These are phyloP conservation scores for Periplaneta americana DNA, from an alignment of 1,140 invertebrate species.

Conservation along the genomic window DNA sequence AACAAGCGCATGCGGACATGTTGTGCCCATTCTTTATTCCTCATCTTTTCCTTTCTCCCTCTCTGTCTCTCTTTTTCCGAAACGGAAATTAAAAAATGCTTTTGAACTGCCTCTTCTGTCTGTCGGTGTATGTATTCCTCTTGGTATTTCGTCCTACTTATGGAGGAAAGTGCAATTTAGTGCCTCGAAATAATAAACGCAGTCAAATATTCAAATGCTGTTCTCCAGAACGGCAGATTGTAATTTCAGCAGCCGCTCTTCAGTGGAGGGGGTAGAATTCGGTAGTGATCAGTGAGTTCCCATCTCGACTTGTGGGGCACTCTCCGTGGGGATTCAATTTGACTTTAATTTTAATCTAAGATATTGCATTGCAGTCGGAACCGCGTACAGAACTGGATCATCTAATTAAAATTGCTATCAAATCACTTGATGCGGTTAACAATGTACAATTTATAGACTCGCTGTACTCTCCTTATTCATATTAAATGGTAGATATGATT, in stretches of 20 bases:
- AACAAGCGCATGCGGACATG: neutral
- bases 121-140: neutral
- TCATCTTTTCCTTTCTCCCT: neutral
- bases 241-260: neutral
- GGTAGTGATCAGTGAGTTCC: neutral
- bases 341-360: neutral
- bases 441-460: too few species aligned
- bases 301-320: neutral
- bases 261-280: neutral
- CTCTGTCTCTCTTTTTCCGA: neutral
- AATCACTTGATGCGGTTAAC: too few species aligned
- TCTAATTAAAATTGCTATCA: too few species aligned
- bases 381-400: neutral
- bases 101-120: neutral
- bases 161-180: neutral
- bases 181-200: neutral
- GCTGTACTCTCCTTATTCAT: too few species aligned
- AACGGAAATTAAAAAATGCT: neutral
- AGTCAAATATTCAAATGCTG: neutral
- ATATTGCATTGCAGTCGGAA: neutral
- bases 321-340: neutral
- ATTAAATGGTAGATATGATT: too few species aligned
- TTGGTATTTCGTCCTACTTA: neutral
- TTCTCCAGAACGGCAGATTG: neutral
- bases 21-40: neutral